Base-by-base conservation (phyloP, 2,113 vertebrate species). In the Mixornis gularis region DNA sequence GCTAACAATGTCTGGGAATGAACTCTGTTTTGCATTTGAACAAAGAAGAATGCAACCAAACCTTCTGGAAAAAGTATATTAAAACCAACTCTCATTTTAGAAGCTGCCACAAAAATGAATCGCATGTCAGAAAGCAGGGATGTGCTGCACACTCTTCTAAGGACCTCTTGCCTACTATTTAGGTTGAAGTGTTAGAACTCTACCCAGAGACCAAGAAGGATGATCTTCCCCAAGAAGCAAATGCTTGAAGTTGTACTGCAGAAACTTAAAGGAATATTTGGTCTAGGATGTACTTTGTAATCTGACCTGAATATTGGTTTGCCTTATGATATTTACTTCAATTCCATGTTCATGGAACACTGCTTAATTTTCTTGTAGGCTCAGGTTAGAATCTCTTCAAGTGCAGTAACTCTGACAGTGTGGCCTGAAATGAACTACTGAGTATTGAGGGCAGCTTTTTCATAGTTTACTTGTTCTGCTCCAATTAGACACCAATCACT, bases 391-490 rank as follows among this genome's bases (percentile, higher is more conserved):
- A 77, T 69, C 52, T 80, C 40, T 80, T 60, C 7, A 71, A 78
- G 17, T 25, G 32, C 34, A 81, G 27, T 26, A 80, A 36, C 32
- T 51, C 29, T 55, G 40, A 41, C 64, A 64, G 24, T 6, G 1
- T 85, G 66, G 58, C 94, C 87, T 79, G 74, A 92, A 87, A 89
- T 92, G 84, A 93, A 89, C 91, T 73, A 24, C 51, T 52, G 46
- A 69, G 22, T 43, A 79, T 3, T 4, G 1, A 89, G 21, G 14
- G 9, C 4, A 4, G 34, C 53, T 89, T 96, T 81, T 82, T 59
- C 32, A 27, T 14, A 49, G 53, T 84, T 91, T 89, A 64, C 92
- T 94, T 81, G 53, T 82, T 87, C 86, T 89, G 91, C 51, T 92
- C 73, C 73, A 87, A 56, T 85, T 92, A 90, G 59, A 58, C 24